Evolutionary conservation across 2,888 invertebrate species (phyloP), one percentile per base, ranked within the genome.

Genomic region (Galeruca laticollis): DNA sequence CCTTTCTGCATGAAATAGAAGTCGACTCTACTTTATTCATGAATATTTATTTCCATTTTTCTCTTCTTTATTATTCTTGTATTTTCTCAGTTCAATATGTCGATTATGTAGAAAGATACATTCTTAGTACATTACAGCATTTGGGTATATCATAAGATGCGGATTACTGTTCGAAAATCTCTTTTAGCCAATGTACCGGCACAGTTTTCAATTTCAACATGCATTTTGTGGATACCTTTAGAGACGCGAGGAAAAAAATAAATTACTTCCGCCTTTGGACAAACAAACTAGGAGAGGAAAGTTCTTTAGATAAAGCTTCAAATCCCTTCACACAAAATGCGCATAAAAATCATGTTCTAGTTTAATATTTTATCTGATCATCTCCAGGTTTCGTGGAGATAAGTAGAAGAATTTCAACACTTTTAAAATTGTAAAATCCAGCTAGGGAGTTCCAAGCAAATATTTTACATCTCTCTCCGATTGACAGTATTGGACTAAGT

Each of bases 281-380:
- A 77, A 77, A 78, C 76, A 76, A 76, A 78, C 76, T 67, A 60
- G 59, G 26, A 66, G 59, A 69, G 61, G 68, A 37, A 63, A 60
- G 60, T 72, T 71, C 43, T 64, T 61, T 47, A 74, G 73, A 76
- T 74, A 72, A 72, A 73, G 74, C 72, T 82, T 83, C 82, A 82
- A 83, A 82, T 84, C 81, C 77, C 83, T 81, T 82, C 81, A 83
- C 84, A 84, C 84, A 84, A 82, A 85, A 81, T 77, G 79, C 78
- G 81, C 83, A 83, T 85, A 84, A 84, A 84, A 85, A 84, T 84
- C 84, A 83, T 84, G 84, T 82, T 82, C 82, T 80, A 80, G 79
- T 82, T 84, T 84, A 84, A 85, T 84, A 84, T 85, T 85, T 85
- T 84, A 84, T 84, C 84, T 83, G 85, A 84, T 84, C 82, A 82